These are phyloP conservation scores for Scaptomyza parva DNA, from an alignment of 2,888 invertebrate species.

Conservation along the genomic window DNA sequence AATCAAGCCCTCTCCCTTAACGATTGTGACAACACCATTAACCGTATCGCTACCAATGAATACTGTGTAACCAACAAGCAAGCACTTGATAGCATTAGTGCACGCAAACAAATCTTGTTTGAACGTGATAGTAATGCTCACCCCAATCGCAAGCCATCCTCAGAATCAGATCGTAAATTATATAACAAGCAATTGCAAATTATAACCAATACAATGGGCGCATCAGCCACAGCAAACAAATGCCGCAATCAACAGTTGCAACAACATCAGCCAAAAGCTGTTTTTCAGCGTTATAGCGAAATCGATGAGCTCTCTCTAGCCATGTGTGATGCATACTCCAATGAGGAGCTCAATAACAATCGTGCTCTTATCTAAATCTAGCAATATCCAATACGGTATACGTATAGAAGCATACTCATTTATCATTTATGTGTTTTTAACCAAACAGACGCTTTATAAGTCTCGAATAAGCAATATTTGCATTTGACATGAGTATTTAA, in stretches of 20 bases:
- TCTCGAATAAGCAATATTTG: slow-evolving; percentile 18
- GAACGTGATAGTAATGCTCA: slow-evolving; percentile 38
- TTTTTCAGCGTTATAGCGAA: slow-evolving; percentile 70
- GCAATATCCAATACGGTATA: slow-evolving; percentile 15
- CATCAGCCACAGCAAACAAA: slow-evolving; percentile 40
- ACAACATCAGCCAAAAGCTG: slow-evolving; percentile 35
- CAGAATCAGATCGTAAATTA: slow-evolving; percentile 65
- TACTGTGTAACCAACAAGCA: slow-evolving; percentile 62
- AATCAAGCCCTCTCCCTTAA: slow-evolving; percentile 20
- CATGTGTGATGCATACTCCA: slow-evolving; percentile 40
- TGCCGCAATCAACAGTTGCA: slow-evolving; percentile 35
- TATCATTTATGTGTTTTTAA: background rate
- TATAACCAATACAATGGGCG: slow-evolving; percentile 74
- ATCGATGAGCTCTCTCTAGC: slow-evolving; percentile 57
- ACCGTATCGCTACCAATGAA: slow-evolving; percentile 27
- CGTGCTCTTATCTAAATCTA: slow-evolving; percentile 55
- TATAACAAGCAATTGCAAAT: slow-evolving; percentile 74
- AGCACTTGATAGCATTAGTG: slow-evolving; percentile 33
- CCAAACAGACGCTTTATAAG: slow-evolving; percentile 8
- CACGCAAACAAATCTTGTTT: slow-evolving; percentile 44
- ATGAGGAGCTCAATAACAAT: slow-evolving; percentile 62
- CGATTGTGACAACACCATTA: slow-evolving; percentile 30
- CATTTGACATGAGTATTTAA: slow-evolving; percentile 16
- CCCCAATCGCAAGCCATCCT: slow-evolving; percentile 59
- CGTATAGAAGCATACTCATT: slow-evolving; percentile 27